Evolutionary conservation across 2,888 invertebrate genomes (phyloP).

Genomic region (Orgyia antiqua): DNA sequence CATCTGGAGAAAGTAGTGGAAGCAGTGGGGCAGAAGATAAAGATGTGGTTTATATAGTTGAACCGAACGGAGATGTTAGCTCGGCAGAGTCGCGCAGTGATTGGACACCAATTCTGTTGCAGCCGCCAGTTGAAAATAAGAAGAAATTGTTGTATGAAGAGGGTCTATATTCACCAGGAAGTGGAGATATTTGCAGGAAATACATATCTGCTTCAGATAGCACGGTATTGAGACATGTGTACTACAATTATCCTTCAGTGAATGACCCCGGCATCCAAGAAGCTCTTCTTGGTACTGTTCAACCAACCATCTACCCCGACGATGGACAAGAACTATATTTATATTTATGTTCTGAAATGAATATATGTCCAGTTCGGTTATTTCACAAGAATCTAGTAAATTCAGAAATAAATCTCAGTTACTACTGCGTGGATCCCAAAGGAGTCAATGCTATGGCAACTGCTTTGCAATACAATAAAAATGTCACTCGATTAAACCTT

Average conservation of each 20-base stretch:
- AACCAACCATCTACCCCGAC: constrained; percentile 24
- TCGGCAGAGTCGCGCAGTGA: constrained; percentile 32
- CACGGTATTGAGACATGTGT: constrained; percentile 26
- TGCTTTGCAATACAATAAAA: constrained; percentile 35
- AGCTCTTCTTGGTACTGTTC: constrained; percentile 28
- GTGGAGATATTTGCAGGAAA: constrained; percentile 35
- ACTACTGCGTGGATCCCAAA: constrained; percentile 34
- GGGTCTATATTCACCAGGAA: constrained; percentile 32
- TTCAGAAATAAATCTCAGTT: constrained; percentile 33
- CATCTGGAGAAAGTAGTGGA: too few species aligned
- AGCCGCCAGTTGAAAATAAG: constrained; percentile 16
- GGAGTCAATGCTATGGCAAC: constrained; percentile 38
- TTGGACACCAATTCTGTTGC: constrained; percentile 19
- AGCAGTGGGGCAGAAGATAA: neutral
- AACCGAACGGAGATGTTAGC: constrained; percentile 14
- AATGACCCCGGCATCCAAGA: constrained; percentile 38
- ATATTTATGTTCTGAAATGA: constrained; percentile 36
- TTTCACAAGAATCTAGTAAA: constrained; percentile 32
- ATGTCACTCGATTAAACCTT: constrained; percentile 30
- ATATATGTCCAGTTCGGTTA: constrained; percentile 29
- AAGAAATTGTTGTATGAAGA: constrained; percentile 22
- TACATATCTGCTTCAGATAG: constrained; percentile 36
- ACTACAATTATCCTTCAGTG: constrained; percentile 37
- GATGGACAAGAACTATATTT: constrained; percentile 39
- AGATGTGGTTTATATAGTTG: constrained; percentile 1